These are phyloP conservation scores for Trochalopteron elliotii DNA, from an alignment of 2,113 vertebrate genomes.

Conservation along the genomic window DNA sequence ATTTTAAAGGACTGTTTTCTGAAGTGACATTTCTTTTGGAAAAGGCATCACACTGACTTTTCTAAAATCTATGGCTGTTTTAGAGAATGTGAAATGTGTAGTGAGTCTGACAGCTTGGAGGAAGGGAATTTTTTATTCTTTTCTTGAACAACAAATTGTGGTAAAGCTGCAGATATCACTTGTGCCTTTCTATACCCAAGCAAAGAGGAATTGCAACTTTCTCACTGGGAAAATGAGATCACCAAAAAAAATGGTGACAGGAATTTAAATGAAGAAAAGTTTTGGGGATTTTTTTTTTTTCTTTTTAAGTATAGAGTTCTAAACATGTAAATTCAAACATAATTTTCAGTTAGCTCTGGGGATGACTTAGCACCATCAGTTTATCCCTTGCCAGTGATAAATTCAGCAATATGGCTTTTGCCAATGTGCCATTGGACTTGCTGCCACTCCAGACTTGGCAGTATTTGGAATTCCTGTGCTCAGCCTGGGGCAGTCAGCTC, in stretches of 20 bases:
- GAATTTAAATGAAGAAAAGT: background rate
- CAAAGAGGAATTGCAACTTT: background rate
- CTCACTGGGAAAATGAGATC: background rate
- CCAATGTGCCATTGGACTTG: background rate
- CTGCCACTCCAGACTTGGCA: background rate
- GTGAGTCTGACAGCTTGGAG: background rate
- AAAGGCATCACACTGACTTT: background rate
- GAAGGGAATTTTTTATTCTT: background rate
- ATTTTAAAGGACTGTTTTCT: background rate
- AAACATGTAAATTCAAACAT: background rate
- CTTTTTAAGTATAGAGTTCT: background rate
- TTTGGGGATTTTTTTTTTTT: background rate
- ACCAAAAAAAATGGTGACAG: background rate
- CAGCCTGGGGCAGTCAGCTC: background rate
- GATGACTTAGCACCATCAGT: background rate
- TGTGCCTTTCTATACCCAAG: background rate
- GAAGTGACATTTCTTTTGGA: background rate
- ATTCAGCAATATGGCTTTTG: background rate
- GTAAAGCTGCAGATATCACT: background rate
- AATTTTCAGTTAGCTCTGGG: background rate
- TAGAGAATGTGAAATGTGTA: background rate
- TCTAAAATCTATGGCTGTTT: background rate
- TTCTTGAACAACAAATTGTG: background rate
- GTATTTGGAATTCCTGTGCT: background rate
- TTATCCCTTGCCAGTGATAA: background rate